phyloP scores from a whole-genome alignment of 2,888 invertebrate genomes.

The Sarcophaga variegata region DNA sequence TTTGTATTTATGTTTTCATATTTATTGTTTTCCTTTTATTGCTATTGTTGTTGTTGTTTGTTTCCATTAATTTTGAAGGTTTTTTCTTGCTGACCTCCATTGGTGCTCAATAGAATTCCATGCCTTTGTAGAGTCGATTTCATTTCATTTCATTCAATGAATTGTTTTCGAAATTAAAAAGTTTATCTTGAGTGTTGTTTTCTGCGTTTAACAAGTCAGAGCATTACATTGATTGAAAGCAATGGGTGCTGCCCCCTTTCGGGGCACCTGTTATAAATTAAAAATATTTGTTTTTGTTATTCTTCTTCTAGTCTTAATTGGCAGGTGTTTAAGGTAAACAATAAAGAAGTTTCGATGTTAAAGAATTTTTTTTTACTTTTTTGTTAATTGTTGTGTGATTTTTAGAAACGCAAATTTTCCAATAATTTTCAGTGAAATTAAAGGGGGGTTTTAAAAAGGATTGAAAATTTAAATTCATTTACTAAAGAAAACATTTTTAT shows the following conservation, averaged over 20 bases:
- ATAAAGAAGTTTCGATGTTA: neutral
- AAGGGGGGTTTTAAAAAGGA: too few relatives aligned
- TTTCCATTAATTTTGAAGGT: neutral
- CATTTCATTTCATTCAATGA: neutral
- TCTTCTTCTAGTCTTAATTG: neutral
- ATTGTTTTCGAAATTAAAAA: neutral
- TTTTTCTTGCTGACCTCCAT: neutral
- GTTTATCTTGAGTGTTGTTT: neutral
- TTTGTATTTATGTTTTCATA: neutral
- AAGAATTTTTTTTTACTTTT: neutral
- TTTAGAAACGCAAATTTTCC: too few relatives aligned
- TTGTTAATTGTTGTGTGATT: neutral
- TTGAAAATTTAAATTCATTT: too few relatives aligned
- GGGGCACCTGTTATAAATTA: neutral
- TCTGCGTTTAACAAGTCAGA: neutral
- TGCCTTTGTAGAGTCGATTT: neutral
- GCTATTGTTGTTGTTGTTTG: too few relatives aligned
- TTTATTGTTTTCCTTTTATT: too few relatives aligned
- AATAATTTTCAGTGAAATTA: too few relatives aligned
- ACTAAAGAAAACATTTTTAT: too few relatives aligned
- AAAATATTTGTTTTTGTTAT: neutral
- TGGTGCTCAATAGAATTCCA: neutral
- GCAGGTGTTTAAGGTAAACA: slow-evolving; percentile 5
- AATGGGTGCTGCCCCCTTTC: neutral
- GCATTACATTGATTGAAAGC: neutral